These are phyloP conservation scores for Drosophila paranaensis DNA, from an alignment of 2,888 invertebrate species.

Conservation along the genomic window DNA sequence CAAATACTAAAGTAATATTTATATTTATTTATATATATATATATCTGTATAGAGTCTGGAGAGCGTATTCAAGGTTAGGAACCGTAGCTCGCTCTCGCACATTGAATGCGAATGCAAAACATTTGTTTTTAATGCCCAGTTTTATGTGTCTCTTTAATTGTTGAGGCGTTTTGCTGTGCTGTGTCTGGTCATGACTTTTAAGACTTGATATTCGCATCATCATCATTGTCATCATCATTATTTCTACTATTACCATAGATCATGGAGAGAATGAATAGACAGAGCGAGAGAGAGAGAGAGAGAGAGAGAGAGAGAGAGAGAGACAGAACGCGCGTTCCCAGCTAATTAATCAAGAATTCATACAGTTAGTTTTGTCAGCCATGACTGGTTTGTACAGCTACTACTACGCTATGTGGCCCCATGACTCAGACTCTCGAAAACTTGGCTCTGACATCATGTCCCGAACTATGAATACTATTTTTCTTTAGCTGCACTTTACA, in stretches of 20 bases:
- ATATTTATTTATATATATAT: constrained; percentile 25
- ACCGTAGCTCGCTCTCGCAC: constrained; percentile 13
- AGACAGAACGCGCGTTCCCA: constrained; percentile 55
- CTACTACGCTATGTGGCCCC: constrained; percentile 14
- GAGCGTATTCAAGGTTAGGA: constrained; percentile 41
- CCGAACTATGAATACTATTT: constrained; percentile 10
- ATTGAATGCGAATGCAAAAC: constrained; percentile 56
- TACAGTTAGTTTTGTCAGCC: constrained; percentile 46
- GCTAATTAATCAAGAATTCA: constrained; percentile 70
- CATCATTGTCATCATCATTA: constrained; percentile 37
- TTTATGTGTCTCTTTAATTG: constrained; percentile 48
- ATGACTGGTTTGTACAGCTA: constrained; percentile 37
- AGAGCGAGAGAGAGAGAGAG: constrained; percentile 10
- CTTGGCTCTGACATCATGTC: constrained; percentile 50
- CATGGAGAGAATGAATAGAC: constrained; percentile 14
- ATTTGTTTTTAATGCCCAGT: constrained; percentile 44
- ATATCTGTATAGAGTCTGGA: constrained; percentile 8
- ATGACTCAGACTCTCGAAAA: constrained; percentile 41
- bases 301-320: constrained; percentile 9
- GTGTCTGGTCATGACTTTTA: constrained; percentile 33
- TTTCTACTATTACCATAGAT: constrained; percentile 16
- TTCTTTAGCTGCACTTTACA: constrained; percentile 14
- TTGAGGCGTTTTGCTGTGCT: constrained; percentile 26
- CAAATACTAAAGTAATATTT: constrained; percentile 43
- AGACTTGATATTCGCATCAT: constrained; percentile 41